Evolutionary conservation across 2,888 invertebrate genomes (phyloP).

Genomic region (Elaeidobius kamerunicus): DNA sequence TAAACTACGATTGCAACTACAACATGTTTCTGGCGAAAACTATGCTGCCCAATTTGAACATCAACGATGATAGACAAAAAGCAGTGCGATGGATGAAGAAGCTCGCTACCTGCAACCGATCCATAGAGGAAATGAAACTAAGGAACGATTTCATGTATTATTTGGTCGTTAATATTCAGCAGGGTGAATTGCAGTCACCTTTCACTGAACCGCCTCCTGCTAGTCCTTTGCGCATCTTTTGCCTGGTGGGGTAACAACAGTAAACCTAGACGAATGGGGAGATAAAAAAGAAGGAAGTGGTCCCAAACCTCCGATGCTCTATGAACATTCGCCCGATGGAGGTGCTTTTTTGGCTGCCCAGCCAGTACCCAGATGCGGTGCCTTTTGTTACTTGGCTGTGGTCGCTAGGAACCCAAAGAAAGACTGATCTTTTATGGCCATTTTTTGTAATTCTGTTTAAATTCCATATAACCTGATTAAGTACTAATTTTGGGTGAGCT

Average conservation of each 20-base stretch:
- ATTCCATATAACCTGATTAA: background rate
- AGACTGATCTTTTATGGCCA: conserved; percentile 2
- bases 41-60: conserved; percentile 48
- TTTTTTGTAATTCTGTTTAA: background rate
- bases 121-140: conserved; percentile 53
- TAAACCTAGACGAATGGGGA: conserved; percentile 33
- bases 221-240: conserved; percentile 49
- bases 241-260: conserved; percentile 45
- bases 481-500: background rate
- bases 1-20: conserved; percentile 56
- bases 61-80: conserved; percentile 47
- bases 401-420: conserved; percentile 42
- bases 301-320: conserved; percentile 47
- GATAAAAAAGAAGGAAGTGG: conserved; percentile 23
- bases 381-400: conserved; percentile 58
- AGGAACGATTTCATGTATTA: conserved; percentile 56
- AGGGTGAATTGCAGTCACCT: conserved; percentile 51
- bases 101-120: conserved; percentile 49
- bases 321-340: conserved; percentile 56
- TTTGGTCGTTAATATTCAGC: conserved; percentile 51
- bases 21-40: conserved; percentile 53
- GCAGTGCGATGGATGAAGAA: conserved; percentile 54
- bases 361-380: conserved; percentile 57
- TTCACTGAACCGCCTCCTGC: conserved; percentile 53
- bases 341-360: conserved; percentile 57